Evolutionary conservation across 2,113 vertebrate genomes (phyloP).

Genomic region (Megaptera novaeangliae): DNA sequence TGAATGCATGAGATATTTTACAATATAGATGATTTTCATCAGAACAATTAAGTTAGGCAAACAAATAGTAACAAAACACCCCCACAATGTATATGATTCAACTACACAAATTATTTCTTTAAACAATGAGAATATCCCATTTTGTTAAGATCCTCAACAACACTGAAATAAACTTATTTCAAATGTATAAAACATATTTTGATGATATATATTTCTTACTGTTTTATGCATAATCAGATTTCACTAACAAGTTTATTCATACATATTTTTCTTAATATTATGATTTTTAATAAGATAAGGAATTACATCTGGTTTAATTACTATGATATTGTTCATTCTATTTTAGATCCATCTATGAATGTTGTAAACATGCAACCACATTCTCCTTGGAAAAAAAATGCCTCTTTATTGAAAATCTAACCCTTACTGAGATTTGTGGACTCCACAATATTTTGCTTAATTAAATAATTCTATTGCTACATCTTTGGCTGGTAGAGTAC

Average conservation of each 20-base stretch:
- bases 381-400: neutral
- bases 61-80: neutral
- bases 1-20: neutral
- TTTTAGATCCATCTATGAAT: neutral
- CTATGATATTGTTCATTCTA: neutral
- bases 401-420: neutral
- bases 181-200: neutral
- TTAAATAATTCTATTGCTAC: neutral
- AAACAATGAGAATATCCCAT: neutral
- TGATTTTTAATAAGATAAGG: neutral
- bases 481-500: neutral
- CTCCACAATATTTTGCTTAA: neutral
- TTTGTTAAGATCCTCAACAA: neutral
- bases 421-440: neutral
- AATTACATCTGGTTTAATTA: neutral
- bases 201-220: neutral
- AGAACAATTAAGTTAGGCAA: neutral
- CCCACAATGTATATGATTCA: neutral
- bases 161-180: neutral
- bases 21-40: neutral
- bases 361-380: neutral
- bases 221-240: neutral
- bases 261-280: neutral
- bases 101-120: neutral
- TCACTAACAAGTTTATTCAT: neutral